phyloP scores from a whole-genome alignment of 2,797 vertebrate genomes.

The Lepus townsendii region DNA sequence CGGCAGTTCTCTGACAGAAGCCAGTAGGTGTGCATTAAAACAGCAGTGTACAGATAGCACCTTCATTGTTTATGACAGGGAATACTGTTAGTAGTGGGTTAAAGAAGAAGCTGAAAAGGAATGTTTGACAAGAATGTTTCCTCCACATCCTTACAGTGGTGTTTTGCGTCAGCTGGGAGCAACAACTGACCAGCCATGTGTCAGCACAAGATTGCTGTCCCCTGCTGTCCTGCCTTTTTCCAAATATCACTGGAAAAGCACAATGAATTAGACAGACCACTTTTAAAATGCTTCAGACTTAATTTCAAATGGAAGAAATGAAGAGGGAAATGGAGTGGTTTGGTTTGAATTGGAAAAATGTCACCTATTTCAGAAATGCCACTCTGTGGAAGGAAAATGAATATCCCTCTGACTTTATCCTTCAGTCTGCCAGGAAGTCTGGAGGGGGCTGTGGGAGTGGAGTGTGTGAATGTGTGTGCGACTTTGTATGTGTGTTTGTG shows the following conservation, averaged over 20 bases:
- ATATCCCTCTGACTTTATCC: not conserved
- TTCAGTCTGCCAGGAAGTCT: not conserved
- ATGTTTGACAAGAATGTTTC: conserved; percentile 71
- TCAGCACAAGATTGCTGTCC: not conserved
- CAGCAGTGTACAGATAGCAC: conserved; percentile 58
- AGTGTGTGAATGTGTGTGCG: conserved; percentile 8
- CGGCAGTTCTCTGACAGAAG: conserved; percentile 16
- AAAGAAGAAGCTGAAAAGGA: conserved; percentile 51
- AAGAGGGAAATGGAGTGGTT: not conserved
- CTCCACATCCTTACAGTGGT: not conserved
- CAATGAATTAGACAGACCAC: not conserved
- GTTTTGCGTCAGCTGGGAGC: not conserved
- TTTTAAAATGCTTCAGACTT: conserved; percentile 36
- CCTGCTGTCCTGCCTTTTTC: not conserved
- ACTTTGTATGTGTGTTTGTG: not conserved
- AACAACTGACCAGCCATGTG: conserved; percentile 4
- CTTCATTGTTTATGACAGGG: conserved; percentile 63
- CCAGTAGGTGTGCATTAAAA: conserved; percentile 38
- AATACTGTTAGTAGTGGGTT: conserved; percentile 47
- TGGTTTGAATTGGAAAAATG: not conserved
- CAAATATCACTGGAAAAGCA: conserved; percentile 28
- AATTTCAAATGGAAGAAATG: not conserved
- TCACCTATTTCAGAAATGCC: not conserved
- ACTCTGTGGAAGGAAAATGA: not conserved
- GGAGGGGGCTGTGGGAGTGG: not conserved